These are phyloP conservation scores for Mionectes olivaceus DNA, from an alignment of 2,797 vertebrate genomes.

Conservation along the genomic window DNA sequence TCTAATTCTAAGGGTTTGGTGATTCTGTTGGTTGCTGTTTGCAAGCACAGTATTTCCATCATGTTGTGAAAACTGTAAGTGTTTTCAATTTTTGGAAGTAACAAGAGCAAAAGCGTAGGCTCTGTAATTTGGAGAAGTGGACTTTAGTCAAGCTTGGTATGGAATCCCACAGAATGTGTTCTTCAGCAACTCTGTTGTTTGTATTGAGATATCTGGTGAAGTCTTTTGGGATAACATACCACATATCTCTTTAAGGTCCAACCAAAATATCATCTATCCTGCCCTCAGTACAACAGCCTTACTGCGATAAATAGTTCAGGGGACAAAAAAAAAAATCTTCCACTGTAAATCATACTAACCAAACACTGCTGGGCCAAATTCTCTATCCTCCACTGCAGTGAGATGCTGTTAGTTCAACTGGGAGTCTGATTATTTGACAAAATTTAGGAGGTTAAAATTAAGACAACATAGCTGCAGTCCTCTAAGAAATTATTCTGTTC, in stretches of 20 bases:
- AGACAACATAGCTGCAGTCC: constrained; percentile 33
- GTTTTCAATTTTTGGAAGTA: background rate
- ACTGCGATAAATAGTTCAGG: constrained; percentile 41
- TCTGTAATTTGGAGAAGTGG: background rate
- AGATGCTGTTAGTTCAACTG: constrained; percentile 48
- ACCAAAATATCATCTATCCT: constrained; percentile 51
- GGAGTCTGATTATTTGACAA: constrained; percentile 60
- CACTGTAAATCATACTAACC: constrained; percentile 55
- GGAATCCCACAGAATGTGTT: constrained; percentile 27
- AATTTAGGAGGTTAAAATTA: constrained; percentile 69
- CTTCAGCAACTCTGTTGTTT: constrained; percentile 43
- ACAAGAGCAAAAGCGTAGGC: background rate
- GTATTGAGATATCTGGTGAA: constrained; percentile 25
- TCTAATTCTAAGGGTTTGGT: background rate
- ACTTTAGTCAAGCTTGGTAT: background rate
- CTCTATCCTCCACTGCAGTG: constrained; percentile 32
- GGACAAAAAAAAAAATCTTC: background rate
- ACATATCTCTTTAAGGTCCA: constrained; percentile 34
- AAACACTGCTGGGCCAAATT: constrained; percentile 52
- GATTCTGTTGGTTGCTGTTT: background rate
- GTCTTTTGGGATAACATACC: constrained; percentile 49
- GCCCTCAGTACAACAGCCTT: constrained; percentile 12
- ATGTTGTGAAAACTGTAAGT: background rate
- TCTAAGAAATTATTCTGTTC: constrained; percentile 52
- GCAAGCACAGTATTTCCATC: background rate